A percentile compares a stretch with the other conserved stretches of the same genome.
These are phyloP conservation scores for Pithys albifrons DNA, from an alignment of 2,113 vertebrate genomes.

Conservation along the genomic window DNA sequence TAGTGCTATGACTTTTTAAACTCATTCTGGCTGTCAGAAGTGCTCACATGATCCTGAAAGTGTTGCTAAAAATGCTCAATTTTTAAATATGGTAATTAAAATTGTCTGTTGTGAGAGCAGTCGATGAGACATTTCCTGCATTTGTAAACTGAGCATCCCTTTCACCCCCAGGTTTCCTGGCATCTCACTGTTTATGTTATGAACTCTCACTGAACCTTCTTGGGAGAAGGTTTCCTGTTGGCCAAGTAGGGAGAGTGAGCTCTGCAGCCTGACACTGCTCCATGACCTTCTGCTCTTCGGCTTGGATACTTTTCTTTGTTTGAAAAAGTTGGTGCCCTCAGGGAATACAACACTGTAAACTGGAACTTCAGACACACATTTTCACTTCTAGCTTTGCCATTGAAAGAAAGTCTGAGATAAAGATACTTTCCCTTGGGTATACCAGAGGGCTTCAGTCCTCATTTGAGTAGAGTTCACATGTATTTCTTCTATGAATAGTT, in stretches of 20 bases:
- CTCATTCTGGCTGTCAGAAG: constrained; percentile 71
- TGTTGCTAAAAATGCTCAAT: constrained; percentile 72
- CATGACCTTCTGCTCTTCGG: not conserved
- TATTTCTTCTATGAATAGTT: not conserved
- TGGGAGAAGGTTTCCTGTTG: not conserved
- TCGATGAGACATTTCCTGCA: constrained; percentile 50
- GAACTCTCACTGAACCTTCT: constrained; percentile 36
- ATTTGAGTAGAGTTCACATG: not conserved
- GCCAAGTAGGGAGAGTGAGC: not conserved
- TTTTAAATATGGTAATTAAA: constrained; percentile 70
- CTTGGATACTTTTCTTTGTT: not conserved
- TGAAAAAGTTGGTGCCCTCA: not conserved
- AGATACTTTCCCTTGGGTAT: not conserved
- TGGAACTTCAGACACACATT: not conserved
- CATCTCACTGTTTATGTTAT: not conserved
- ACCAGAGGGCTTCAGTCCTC: not conserved
- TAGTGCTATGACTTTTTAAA: constrained; percentile 63
- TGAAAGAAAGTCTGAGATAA: not conserved
- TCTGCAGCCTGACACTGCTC: not conserved
- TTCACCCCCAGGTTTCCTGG: constrained; percentile 9
- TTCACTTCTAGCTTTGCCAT: constrained; percentile 14
- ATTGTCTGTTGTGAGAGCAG: constrained; percentile 64
- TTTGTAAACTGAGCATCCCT: constrained; percentile 19
- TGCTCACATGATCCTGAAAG: constrained; percentile 62
- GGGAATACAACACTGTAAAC: not conserved